These are phyloP conservation scores for Geococcyx californianus DNA, from an alignment of 2,113 vertebrate genomes.

Conservation along the genomic window DNA sequence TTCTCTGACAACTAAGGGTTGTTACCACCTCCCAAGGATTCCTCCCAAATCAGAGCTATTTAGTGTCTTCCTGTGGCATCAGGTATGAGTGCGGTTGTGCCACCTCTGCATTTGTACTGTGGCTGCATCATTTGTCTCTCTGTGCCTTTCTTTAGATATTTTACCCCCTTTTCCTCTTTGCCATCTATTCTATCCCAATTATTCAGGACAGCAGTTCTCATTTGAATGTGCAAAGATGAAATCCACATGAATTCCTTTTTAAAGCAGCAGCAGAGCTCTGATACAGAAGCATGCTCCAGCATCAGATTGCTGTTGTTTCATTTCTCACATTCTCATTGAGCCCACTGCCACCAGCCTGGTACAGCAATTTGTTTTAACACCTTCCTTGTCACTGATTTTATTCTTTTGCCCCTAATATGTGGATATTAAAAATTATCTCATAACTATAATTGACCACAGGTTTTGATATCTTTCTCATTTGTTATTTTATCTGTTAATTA, in stretches of 20 bases:
- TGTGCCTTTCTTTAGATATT: not conserved
- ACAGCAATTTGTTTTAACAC: not conserved
- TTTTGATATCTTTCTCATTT: not conserved
- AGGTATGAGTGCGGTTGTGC: not conserved
- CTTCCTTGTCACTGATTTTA: not conserved
- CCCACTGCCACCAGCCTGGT: not conserved
- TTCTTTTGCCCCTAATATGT: not conserved
- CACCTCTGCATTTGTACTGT: not conserved
- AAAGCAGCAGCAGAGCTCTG: not conserved
- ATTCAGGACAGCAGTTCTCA: not conserved
- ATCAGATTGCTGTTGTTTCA: not conserved
- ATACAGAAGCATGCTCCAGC: not conserved
- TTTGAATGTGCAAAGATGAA: not conserved
- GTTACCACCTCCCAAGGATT: not conserved
- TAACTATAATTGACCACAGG: not conserved
- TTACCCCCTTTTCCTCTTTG: not conserved
- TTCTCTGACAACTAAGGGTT: not conserved
- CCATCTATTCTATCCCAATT: not conserved
- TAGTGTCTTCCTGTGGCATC: not conserved
- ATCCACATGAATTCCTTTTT: not conserved
- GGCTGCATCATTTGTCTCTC: not conserved
- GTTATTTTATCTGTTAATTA: slow-evolving; percentile 21
- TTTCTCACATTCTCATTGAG: not conserved
- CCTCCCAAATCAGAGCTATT: not conserved
- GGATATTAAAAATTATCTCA: not conserved